Percentiles rank a stretch among this genome's conserved stretches.
Conservation (phyloP, 2,888 invertebrate genomes). For the Eubasilissa splendida region DNA sequence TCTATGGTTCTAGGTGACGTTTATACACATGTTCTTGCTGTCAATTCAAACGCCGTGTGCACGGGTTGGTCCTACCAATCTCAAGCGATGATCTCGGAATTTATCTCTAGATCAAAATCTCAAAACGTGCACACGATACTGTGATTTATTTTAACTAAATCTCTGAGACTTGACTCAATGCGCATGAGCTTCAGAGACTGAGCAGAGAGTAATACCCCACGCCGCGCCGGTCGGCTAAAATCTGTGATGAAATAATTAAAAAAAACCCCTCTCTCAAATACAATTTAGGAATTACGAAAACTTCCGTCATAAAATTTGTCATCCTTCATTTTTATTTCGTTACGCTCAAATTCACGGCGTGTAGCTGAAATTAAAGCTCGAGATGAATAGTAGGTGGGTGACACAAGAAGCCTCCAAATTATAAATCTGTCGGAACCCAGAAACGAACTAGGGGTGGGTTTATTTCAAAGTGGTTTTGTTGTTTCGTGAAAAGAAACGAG, state of each 20-base stretch:
- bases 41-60: too few species aligned
- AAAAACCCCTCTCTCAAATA: neutral
- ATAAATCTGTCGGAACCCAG: constrained; percentile 12
- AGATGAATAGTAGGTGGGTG: constrained; percentile 8
- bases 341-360: neutral
- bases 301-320: neutral
- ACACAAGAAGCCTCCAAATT: constrained; percentile 26
- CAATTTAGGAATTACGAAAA: constrained; percentile 25
- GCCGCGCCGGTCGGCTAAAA: neutral
- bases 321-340: constrained; percentile 7
- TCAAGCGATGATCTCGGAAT: too few species aligned
- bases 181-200: too few species aligned
- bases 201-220: too few species aligned
- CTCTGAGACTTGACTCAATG: too few species aligned
- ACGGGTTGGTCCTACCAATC: too few species aligned
- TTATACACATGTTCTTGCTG: too few species aligned
- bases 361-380: constrained; percentile 1
- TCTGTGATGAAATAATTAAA: neutral
- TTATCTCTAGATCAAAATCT: too few species aligned
- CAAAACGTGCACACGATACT: too few species aligned
- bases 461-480: constrained; percentile 26
- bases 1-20: too few species aligned
- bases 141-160: too few species aligned
- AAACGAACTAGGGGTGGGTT: constrained; percentile 21
- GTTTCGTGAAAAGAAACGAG: constrained; percentile 7